Conservation (phyloP, 2,888 invertebrate species). For the Brenthis ino region DNA sequence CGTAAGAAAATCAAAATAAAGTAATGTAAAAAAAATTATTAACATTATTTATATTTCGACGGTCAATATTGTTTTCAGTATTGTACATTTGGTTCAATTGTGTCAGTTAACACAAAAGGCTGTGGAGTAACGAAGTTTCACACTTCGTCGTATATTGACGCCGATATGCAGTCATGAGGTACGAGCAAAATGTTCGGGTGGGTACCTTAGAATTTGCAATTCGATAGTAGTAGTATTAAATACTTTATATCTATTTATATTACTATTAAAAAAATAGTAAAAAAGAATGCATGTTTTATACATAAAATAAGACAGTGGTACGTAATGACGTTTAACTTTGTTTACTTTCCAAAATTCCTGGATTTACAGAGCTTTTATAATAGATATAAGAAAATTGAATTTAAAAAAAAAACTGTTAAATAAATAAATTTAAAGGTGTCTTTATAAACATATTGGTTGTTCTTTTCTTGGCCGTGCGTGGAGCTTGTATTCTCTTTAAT, state of each 20-base stretch:
- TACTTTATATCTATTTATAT: neutral
- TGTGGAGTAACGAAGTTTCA: constrained; percentile 22
- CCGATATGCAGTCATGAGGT: constrained; percentile 12
- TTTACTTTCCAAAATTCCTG: too few species aligned
- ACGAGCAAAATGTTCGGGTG: constrained; percentile 4
- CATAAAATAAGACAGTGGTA: too few species aligned
- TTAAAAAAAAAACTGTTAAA: too few species aligned
- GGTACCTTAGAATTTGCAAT: neutral
- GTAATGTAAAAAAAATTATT: neutral
- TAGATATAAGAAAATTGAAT: too few species aligned
- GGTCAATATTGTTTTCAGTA: constrained; percentile 9
- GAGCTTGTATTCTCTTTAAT: too few species aligned
- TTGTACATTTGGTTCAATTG: constrained; percentile 12
- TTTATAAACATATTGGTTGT: too few species aligned
- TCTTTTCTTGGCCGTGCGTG: too few species aligned
- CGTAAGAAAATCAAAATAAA: neutral
- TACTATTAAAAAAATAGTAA: too few species aligned
- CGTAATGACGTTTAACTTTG: too few species aligned
- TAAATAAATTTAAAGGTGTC: too few species aligned
- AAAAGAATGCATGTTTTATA: too few species aligned
- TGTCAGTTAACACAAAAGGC: constrained; percentile 24
- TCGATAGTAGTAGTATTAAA: neutral
- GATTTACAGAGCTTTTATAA: too few species aligned
- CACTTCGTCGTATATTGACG: constrained; percentile 17
- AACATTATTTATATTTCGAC: constrained; percentile 12